Percentiles rank a stretch among this genome's conserved stretches.
Evolutionary conservation across 2,888 invertebrate genomes (phyloP).

Genomic region (Yponomeuta malinellus): DNA sequence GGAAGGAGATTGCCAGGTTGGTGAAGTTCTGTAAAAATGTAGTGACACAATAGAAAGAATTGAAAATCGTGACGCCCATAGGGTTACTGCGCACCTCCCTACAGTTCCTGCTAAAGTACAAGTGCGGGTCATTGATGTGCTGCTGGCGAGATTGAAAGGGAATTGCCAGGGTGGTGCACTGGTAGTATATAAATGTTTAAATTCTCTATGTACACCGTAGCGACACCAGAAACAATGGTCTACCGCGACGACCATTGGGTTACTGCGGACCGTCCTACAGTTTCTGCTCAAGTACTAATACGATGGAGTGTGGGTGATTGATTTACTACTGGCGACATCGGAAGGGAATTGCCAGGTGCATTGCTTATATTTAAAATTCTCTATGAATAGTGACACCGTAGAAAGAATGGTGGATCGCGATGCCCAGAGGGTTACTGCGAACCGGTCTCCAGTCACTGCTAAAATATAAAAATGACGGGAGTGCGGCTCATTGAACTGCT

Average conservation of each 20-base stretch:
- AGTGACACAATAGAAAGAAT: too few relatives aligned
- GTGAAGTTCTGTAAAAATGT: conserved; percentile 20
- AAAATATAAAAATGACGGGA: too few relatives aligned
- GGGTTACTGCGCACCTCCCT: conserved; percentile 89
- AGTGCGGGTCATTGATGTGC: conserved; percentile 86
- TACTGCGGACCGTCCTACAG: conserved; percentile 87
- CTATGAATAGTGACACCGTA: too few relatives aligned
- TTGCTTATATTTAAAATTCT: neutral
- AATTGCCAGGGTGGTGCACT: conserved; percentile 79
- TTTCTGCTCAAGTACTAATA: conserved; percentile 90
- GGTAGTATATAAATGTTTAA: too few relatives aligned
- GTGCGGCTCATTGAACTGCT: too few relatives aligned
- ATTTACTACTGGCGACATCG: conserved; percentile 87
- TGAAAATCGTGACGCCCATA: conserved; percentile 80
- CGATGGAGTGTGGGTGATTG: conserved; percentile 88
- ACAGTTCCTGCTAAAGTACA: conserved; percentile 87
- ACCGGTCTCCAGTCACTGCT: conserved; percentile 89
- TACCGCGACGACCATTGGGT: conserved; percentile 84
- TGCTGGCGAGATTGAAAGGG: conserved; percentile 86
- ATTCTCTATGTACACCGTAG: too few relatives aligned
- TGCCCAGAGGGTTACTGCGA: conserved; percentile 87
- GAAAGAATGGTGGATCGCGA: conserved; percentile 57
- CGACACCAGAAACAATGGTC: too few relatives aligned
- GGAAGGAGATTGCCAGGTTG: conserved; percentile 83
- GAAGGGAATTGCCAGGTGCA: conserved; percentile 79